phyloP scores from a whole-genome alignment of 2,888 invertebrate genomes.

The Ariolimax columbianus region DNA sequence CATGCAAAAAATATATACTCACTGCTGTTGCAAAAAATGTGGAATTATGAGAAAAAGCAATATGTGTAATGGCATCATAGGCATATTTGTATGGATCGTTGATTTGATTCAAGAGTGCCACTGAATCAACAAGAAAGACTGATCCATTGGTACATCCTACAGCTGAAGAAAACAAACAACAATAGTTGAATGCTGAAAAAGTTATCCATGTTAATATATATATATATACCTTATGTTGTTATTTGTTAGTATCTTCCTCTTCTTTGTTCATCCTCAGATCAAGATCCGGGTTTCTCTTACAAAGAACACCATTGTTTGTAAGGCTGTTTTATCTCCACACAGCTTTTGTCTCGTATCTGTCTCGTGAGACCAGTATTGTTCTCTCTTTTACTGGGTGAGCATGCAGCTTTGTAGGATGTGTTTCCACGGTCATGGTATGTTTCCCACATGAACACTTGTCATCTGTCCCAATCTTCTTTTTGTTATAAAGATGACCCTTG shows the following conservation, averaged over 20 bases:
- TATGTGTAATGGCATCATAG: slow-evolving; percentile 75
- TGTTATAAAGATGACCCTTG: too few relatives aligned
- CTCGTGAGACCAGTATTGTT: too few relatives aligned
- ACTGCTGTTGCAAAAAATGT: slow-evolving; percentile 78
- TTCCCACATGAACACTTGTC: too few relatives aligned
- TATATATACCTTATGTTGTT: background rate
- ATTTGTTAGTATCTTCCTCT: background rate
- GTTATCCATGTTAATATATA: background rate
- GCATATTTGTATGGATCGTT: slow-evolving; percentile 76
- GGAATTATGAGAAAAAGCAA: slow-evolving; percentile 77
- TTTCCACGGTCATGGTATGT: too few relatives aligned
- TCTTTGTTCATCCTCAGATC: background rate
- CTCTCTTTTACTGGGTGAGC: too few relatives aligned
- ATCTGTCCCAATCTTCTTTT: too few relatives aligned
- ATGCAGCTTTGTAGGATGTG: too few relatives aligned
- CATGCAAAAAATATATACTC: slow-evolving; percentile 57
- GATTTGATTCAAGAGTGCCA: slow-evolving; percentile 74
- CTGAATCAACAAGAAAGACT: slow-evolving; percentile 75
- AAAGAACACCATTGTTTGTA: too few relatives aligned
- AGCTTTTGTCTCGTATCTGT: too few relatives aligned
- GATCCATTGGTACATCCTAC: slow-evolving; percentile 76
- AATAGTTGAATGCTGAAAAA: background rate
- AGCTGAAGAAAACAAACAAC: slow-evolving; percentile 62
- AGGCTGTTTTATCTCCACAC: too few relatives aligned
- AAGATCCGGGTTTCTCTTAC: too few relatives aligned